Evolutionary conservation across 2,888 invertebrate species (phyloP), one percentile per base, ranked within the genome.

Genomic region (Periphyllus acericola): DNA sequence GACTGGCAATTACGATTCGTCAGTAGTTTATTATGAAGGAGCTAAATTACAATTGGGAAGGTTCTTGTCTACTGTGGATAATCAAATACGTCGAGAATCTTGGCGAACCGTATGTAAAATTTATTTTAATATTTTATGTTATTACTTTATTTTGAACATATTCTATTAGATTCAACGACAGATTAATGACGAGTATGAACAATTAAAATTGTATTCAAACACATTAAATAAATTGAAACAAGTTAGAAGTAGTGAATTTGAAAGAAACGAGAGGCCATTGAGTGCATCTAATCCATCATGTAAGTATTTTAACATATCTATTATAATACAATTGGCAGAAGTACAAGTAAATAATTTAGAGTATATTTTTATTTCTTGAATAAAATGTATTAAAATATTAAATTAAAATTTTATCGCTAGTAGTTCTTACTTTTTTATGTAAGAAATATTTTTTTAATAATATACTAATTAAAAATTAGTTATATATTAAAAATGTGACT

Each of bases 1-100:
- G 91, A 95, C 97, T 91, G 98, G 99, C 36, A 97, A 98, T 92
- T 99, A 99, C 91, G 98, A 99, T 91, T 96, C 96, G 89, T 96
- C 99, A 40, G 94, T 96, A 90, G 96, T 98, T 89, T 98, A 98
- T 92, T 98, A 98, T 92, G 96, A 98, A 92, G 97, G 97, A 84
- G 96, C 96, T 19, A 94, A 98, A 89, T 97, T 97, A 92, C 96
- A 98, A 93, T 95, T 99, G 90, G 96, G 96, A 91, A 94, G 96
- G 90, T 93, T 98, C 89, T 93, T 98, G 76, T 93, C 94, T 55
- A 95, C 95, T 84, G 96, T 97, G 89, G 94, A 94, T 25, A 97
- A 97, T 92, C 95, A 95, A 68, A 94, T 95, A 89, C 93, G 96
- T 89, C 96, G 96, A 92, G 95, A 95, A 89, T 96, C 96, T 92